A percentile compares a stretch with the other conserved stretches of the same genome.
phyloP scores from a whole-genome alignment of 2,797 vertebrate genomes.

The Malacoctenus gilli region DNA sequence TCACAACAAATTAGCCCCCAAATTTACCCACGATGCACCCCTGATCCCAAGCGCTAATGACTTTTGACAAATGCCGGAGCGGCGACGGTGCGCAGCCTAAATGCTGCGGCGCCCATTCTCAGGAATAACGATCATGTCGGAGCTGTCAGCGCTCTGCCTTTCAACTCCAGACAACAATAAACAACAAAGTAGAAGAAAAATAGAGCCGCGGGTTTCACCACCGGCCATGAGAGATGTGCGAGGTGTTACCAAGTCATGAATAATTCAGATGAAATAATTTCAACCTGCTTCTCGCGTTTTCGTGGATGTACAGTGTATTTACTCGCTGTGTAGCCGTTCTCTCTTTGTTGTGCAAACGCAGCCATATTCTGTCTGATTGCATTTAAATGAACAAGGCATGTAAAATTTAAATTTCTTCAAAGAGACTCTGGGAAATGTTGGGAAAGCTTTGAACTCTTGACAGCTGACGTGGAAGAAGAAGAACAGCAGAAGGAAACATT shows the following conservation, averaged over 20 bases:
- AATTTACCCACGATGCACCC: neutral
- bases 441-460: slow-evolving; percentile 80
- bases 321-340: slow-evolving; percentile 44
- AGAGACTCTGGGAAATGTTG: slow-evolving; percentile 73
- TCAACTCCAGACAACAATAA: slow-evolving; percentile 41
- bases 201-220: slow-evolving; percentile 34
- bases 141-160: slow-evolving; percentile 47
- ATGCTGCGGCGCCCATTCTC: slow-evolving; percentile 27
- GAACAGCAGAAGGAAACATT: slow-evolving; percentile 64
- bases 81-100: slow-evolving; percentile 1
- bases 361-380: slow-evolving; percentile 74
- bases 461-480: slow-evolving; percentile 75
- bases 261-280: slow-evolving; percentile 57
- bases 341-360: slow-evolving; percentile 72
- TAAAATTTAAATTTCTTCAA: slow-evolving; percentile 79
- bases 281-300: slow-evolving; percentile 31
- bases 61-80: slow-evolving; percentile 35
- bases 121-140: slow-evolving; percentile 43
- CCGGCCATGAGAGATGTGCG: slow-evolving; percentile 37
- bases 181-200: neutral
- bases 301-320: slow-evolving; percentile 50
- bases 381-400: slow-evolving; percentile 74
- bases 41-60: slow-evolving; percentile 5
- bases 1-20: slow-evolving; percentile 32
- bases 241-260: slow-evolving; percentile 57